phyloP scores from a whole-genome alignment of 2,797 vertebrate species.

The Trichosurus vulpecula region DNA sequence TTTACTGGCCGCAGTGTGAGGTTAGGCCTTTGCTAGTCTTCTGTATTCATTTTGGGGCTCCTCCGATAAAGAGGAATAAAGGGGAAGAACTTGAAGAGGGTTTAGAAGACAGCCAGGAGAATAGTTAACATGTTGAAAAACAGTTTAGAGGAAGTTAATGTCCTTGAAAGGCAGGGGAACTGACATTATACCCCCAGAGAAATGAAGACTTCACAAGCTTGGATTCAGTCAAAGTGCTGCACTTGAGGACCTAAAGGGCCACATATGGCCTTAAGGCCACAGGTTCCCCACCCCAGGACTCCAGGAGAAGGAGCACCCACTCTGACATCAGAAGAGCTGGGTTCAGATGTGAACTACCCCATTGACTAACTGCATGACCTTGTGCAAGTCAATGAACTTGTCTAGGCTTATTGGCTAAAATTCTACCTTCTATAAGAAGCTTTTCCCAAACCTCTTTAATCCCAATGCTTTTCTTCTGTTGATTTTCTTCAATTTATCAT shows the following conservation, averaged over 20 bases:
- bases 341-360: background rate
- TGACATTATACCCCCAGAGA: slow-evolving; percentile 20
- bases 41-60: background rate
- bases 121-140: slow-evolving; percentile 28
- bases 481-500: background rate
- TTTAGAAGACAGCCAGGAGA: slow-evolving; percentile 17
- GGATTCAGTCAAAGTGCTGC: no score
- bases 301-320: background rate
- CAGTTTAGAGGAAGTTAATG: slow-evolving; percentile 27
- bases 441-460: background rate
- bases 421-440: background rate
- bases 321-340: background rate
- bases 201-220: background rate
- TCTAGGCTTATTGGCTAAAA: background rate
- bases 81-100: background rate
- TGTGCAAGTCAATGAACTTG: background rate
- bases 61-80: background rate
- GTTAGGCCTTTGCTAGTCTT: background rate
- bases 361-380: background rate
- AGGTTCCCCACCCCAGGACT: no score
- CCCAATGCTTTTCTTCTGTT: background rate
- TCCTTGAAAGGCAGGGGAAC: slow-evolving; percentile 42
- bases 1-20: background rate
- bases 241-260: no score
- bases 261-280: no score